Conservation (phyloP, 2,797 vertebrate genomes). For the Tamandua tetradactyla region DNA sequence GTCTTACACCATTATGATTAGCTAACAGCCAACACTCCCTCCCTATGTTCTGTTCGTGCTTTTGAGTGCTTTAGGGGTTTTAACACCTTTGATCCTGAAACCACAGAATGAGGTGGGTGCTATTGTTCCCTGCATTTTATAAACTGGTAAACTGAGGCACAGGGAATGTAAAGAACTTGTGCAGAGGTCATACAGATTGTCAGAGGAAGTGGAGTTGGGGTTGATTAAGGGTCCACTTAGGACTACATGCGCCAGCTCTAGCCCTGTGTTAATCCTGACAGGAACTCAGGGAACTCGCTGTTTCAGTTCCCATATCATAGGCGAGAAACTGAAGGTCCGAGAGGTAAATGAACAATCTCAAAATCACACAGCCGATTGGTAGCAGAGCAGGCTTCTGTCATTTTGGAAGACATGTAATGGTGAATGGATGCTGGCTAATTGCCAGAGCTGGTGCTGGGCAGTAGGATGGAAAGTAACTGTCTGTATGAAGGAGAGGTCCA, state of each 20-base stretch:
- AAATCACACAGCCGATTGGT: not conserved
- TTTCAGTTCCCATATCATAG: not conserved
- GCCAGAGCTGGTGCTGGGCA: not conserved
- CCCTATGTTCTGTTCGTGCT: fast-evolving
- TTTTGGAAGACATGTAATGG: too few relatives aligned
- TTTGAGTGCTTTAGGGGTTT: not conserved
- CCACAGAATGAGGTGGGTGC: not conserved
- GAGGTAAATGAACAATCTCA: not conserved
- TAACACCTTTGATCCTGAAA: not conserved
- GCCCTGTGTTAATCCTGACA: not conserved
- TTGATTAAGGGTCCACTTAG: not conserved
- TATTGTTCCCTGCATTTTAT: not conserved
- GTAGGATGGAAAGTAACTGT: not conserved
- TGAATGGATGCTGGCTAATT: too few relatives aligned
- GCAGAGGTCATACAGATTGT: not conserved
- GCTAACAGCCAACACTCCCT: not conserved
- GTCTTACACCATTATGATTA: not conserved
- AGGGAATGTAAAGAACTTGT: not conserved
- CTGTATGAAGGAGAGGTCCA: not conserved
- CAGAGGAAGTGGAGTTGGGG: not conserved
- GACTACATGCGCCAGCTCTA: fast-evolving
- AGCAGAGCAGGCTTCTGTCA: not conserved
- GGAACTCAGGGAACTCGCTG: not conserved
- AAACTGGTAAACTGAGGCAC: not conserved
- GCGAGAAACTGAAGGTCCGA: fast-evolving